Evolutionary conservation across 2,113 vertebrate genomes (phyloP), one percentile per base, ranked within the genome.

Genomic region (Piprites chloris): DNA sequence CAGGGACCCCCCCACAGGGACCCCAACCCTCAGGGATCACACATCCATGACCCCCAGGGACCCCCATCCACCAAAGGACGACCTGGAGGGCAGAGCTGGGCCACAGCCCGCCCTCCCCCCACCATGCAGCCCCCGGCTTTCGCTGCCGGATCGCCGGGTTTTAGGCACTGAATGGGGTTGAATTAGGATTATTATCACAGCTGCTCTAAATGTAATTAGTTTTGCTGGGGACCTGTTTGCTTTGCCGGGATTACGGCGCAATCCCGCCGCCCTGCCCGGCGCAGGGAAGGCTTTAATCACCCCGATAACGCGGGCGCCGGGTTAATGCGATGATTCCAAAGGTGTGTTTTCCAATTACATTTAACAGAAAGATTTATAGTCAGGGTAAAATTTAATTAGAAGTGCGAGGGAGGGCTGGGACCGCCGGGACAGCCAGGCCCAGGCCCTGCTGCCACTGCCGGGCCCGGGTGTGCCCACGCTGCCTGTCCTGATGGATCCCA

Each of bases 161-260:
- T 94, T 68, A 84, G 92, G 90, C 87, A 82, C 92, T 72, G 30
- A 96, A 94, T 75, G 94, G 93, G 92, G 93, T 55, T 63, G 96
- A 97, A 97, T 97, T 97, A 97, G 96, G 96, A 97, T 97, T 97
- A 97, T 96, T 94, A 93, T 95, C 90, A 96, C 97, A 97, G 95
- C 95, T 97, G 97, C 90, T 94, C 82, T 84, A 96, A 97, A 96
- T 95, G 96, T 97, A 95, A 97, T 97, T 94, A 97, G 92, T 97
- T 97, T 96, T 96, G 90, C 95, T 79, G 75, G 4, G 92, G 67
- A 93, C 18, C 82, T 91, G 88, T 96, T 93, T 93, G 93, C 87
- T 96, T 94, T 87, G 17, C 91, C 28, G 82, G 95, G 95, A 97
- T 97, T 96, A 92, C 7, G 74, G 93, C 63, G 1, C 85, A 71